Evolutionary conservation across 1,140 invertebrate genomes (phyloP).

Genomic region (Neelides sp.): DNA sequence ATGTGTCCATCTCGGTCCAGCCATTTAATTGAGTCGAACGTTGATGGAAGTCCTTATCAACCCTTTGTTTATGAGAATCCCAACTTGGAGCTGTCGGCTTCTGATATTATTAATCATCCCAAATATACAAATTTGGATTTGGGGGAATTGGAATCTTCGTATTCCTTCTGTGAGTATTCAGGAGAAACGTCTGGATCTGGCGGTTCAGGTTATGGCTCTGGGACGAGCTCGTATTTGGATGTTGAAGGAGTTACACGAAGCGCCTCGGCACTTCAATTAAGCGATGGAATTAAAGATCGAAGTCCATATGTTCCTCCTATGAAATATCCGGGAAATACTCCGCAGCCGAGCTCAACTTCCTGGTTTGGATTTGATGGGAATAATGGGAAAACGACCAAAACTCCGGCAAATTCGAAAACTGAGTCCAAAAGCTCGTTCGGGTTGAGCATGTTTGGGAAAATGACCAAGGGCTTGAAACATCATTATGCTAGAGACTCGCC

Average conservation of each 20-base stretch:
- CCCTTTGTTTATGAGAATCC: slow-evolving; percentile 29
- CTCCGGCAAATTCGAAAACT: background rate
- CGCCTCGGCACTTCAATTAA: slow-evolving; percentile 20
- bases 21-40: background rate
- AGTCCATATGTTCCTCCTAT: slow-evolving; percentile 8
- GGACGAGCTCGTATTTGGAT: background rate
- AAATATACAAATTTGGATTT: slow-evolving; percentile 16
- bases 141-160: background rate
- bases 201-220: background rate
- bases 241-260: slow-evolving; percentile 1
- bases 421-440: too few relatives aligned
- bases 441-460: background rate
- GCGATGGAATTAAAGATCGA: slow-evolving; percentile 14
- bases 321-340: background rate
- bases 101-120: slow-evolving; percentile 29
- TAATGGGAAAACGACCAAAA: background rate
- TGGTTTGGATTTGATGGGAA: background rate
- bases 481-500: slow-evolving; percentile 20
- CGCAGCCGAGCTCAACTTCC: background rate
- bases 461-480: background rate
- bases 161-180: slow-evolving; percentile 9
- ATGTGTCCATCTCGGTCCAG: background rate
- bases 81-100: slow-evolving; percentile 20
- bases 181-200: background rate
- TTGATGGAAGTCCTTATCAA: background rate